These are phyloP conservation scores for Mechanitis mazaeus DNA, from an alignment of 2,888 invertebrate genomes.

Conservation along the genomic window DNA sequence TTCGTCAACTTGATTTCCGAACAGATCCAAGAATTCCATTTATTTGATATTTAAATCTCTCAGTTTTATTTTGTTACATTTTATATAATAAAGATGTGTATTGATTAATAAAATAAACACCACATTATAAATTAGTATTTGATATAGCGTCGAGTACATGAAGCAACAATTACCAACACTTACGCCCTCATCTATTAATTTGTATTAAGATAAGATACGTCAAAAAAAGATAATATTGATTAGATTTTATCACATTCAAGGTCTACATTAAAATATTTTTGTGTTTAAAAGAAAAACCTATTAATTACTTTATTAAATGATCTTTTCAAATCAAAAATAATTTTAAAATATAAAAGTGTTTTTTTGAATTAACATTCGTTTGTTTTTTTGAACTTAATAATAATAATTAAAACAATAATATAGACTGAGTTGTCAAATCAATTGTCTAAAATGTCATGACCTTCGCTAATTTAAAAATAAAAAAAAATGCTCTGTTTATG, in stretches of 20 bases:
- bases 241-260: constrained; percentile 33
- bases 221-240: constrained; percentile 47
- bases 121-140: too few species aligned
- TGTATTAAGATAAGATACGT: constrained; percentile 48
- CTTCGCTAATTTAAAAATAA: too few species aligned
- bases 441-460: too few species aligned
- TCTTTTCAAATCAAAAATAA: constrained; percentile 24
- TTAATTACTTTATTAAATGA: constrained; percentile 18
- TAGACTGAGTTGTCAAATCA: too few species aligned
- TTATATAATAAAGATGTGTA: background rate
- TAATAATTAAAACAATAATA: too few species aligned
- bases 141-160: background rate
- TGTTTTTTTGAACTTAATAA: too few species aligned
- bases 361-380: too few species aligned
- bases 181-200: constrained; percentile 43
- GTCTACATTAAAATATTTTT: constrained; percentile 32
- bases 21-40: constrained; percentile 28
- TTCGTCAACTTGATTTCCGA: constrained; percentile 27
- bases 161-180: constrained; percentile 27
- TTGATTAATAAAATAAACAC: too few species aligned
- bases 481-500: too few species aligned
- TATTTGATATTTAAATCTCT: constrained; percentile 23
- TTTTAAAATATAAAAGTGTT: background rate
- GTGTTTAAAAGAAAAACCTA: constrained; percentile 2
- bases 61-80: background rate